Base-by-base conservation (phyloP, 2,888 invertebrate species). In the Steromphala cineraria region DNA sequence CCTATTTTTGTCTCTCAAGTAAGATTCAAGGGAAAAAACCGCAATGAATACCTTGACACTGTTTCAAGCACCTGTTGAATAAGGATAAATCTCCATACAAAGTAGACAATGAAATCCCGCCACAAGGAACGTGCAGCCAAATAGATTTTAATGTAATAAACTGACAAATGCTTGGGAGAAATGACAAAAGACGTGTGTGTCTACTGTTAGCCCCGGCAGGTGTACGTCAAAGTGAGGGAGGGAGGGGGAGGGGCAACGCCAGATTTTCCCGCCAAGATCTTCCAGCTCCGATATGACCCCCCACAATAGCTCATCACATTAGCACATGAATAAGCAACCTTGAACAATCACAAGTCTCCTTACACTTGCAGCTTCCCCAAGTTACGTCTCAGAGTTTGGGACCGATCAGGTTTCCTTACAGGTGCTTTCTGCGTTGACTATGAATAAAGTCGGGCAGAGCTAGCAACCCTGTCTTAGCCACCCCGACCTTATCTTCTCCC, bases 131-230 rank as follows among this genome's bases (percentile, higher is more conserved):
- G 46, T 46, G 46, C 46, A 13, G 13, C 10, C 13, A 46, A 46
- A 46, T 46, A 46, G 46, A 46, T 46, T 46, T 46, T 46, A 46
- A 46, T 46, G 46, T 46, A 46, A 46, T 46, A 46, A 46, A 46
- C 1, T 46, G 46, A 46, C 46, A 46, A 46, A 46, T 46, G 46
- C 46, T 46, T 46, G 5, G 46, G 46, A 13, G 10, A 13, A 46
- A 62, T 62, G 7, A 62, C 62, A 62, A 62, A 28, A 62, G 62
- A 24, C 62, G 21, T 15, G 62, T 28, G 62, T 28, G 62, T 62
- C 62, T 62, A 62, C 62, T 62, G 62, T 62, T 62, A 62, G 24
- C 28, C 24, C n/a, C 62, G 62, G 62, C 62, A 62, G 62, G 62
- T 62, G 62, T 28, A 28, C 62, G 62, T n/a, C 46, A 46, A 13